Percentiles rank a stretch among this genome's conserved stretches.
These are phyloP conservation scores for Creontiades dilutus DNA, from an alignment of 2,888 invertebrate genomes.

Conservation along the genomic window DNA sequence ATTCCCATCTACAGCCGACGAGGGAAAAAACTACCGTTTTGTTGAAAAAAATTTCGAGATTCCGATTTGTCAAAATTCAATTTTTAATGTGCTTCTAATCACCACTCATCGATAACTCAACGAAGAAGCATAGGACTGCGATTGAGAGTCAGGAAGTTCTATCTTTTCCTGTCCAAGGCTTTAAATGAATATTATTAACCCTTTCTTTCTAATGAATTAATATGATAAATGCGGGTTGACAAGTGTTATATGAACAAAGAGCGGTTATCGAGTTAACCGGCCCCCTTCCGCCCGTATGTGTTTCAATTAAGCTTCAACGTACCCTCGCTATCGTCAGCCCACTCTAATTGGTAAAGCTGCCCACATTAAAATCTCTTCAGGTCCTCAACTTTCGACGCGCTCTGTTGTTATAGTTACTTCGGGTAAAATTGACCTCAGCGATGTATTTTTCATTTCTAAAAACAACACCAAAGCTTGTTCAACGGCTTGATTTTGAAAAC, in stretches of 20 bases:
- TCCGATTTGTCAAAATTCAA: too few relatives aligned
- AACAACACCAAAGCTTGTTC: too few relatives aligned
- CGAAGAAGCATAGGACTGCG: conserved; percentile 23
- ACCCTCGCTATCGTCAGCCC: conserved; percentile 56
- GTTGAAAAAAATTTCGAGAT: too few relatives aligned
- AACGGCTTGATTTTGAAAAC: too few relatives aligned
- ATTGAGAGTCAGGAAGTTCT: conserved; percentile 8
- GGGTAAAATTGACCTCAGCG: too few relatives aligned
- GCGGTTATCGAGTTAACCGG: conserved; percentile 69
- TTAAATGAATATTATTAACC: conserved; percentile 70
- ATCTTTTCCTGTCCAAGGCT: neutral
- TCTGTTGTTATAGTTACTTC: neutral
- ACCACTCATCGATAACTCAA: neutral
- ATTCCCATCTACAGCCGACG: too few relatives aligned
- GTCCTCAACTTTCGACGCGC: conserved; percentile 30
- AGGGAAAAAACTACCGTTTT: too few relatives aligned
- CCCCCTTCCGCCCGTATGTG: conserved; percentile 72
- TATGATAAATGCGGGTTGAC: conserved; percentile 72
- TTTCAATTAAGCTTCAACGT: conserved; percentile 68
- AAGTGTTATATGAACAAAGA: conserved; percentile 72
- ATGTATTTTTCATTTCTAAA: too few relatives aligned
- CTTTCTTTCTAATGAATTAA: conserved; percentile 69
- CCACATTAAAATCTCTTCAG: conserved; percentile 71
- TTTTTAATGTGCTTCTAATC: too few relatives aligned
- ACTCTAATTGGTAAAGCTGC: conserved; percentile 66